Percentiles rank a stretch among this genome's conserved stretches.
phyloP scores from a whole-genome alignment of 92 coral and sea anemone genomes.

The Porites lobata region DNA sequence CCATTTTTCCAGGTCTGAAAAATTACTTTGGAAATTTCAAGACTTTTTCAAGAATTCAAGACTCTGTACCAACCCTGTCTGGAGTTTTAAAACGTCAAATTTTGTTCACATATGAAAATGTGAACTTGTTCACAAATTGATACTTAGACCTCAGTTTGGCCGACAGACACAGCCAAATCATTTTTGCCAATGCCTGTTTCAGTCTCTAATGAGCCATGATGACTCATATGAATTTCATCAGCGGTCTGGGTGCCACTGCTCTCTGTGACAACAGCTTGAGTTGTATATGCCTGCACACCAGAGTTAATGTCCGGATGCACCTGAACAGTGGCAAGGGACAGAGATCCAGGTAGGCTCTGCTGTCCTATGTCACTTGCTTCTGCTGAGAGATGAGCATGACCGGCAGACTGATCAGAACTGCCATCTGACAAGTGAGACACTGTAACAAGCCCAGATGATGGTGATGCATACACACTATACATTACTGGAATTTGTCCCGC shows the following conservation, averaged over 20 bases:
- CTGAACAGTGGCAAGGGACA: conserved; percentile 80
- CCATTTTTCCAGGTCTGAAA: no score
- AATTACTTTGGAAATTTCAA: no score
- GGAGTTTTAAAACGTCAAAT: not conserved
- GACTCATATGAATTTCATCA: conserved; percentile 84
- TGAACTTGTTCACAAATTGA: not conserved
- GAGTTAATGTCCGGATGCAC: conserved; percentile 82
- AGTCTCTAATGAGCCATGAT: conserved; percentile 69
- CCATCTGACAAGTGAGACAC: conserved; percentile 79
- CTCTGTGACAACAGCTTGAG: conserved; percentile 84
- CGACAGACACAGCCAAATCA: conserved; percentile 69
- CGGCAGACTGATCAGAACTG: conserved; percentile 58
- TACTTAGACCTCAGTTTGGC: conserved; percentile 60
- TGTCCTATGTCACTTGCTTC: conserved; percentile 81
- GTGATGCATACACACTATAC: conserved; percentile 89
- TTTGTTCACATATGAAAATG: not conserved
- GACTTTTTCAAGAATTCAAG: no score
- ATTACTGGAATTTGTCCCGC: conserved; percentile 91
- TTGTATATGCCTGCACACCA: conserved; percentile 62
- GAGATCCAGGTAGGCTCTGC: conserved; percentile 66
- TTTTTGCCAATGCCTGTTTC: conserved; percentile 71
- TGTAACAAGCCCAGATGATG: conserved; percentile 81
- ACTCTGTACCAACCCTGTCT: no score
- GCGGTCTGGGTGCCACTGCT: conserved; percentile 89
- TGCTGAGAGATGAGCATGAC: conserved; percentile 70